These are phyloP conservation scores for Phoxinus phoxinus DNA, from an alignment of 2,113 vertebrate species.

Conservation along the genomic window DNA sequence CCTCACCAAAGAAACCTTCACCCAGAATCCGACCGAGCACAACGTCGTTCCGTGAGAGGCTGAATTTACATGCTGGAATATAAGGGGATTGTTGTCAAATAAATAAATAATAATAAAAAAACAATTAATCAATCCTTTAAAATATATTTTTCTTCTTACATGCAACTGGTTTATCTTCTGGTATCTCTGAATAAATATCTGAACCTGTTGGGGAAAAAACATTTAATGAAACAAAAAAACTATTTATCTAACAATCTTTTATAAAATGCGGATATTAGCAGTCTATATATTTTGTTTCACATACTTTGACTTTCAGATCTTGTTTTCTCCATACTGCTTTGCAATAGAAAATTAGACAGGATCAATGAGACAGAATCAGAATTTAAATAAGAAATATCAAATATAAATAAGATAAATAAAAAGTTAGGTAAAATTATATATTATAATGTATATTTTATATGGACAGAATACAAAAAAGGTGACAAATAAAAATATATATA, in stretches of 20 bases:
- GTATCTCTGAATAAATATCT: conserved; percentile 91
- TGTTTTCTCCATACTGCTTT: not conserved
- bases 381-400: not conserved
- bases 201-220: conserved; percentile 74
- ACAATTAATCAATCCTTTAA: not conserved
- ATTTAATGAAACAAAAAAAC: conserved; percentile 2
- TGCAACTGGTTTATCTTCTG: conserved; percentile 63
- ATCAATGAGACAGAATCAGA: not conserved
- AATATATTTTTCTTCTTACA: conserved; percentile 23
- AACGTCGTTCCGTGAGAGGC: conserved; percentile 79
- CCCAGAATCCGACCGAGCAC: conserved; percentile 86
- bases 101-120: not conserved
- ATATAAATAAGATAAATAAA: not conserved
- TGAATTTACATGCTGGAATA: conserved; percentile 67
- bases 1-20: conserved; percentile 94
- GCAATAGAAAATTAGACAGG: not conserved
- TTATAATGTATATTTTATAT: too few relatives aligned
- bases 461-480: too few relatives aligned
- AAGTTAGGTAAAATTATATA: too few relatives aligned
- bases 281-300: not conserved
- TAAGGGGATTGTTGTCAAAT: not conserved
- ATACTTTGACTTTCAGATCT: conserved; percentile 40
- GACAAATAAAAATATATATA: too few relatives aligned
- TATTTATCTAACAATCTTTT: not conserved
- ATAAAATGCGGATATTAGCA: not conserved